phyloP scores from a whole-genome alignment of 2,888 invertebrate genomes.

The Andrena hattorfiana region DNA sequence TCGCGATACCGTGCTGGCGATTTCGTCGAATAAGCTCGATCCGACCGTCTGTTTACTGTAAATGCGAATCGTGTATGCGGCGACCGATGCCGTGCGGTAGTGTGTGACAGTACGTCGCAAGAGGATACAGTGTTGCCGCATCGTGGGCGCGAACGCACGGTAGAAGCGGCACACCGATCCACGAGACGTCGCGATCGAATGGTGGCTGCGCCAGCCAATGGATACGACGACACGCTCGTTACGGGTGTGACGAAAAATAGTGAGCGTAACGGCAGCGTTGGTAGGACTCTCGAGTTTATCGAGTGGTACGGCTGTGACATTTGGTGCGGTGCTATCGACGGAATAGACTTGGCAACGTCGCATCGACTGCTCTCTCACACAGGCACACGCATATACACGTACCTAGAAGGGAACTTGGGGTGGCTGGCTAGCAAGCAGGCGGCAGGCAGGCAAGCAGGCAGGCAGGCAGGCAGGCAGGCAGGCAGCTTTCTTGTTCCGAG shows the following conservation, averaged over 20 bases:
- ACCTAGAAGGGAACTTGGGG: conserved; percentile 77
- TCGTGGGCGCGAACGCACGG: conserved; percentile 65
- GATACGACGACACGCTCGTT: conserved; percentile 30
- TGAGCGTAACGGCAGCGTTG: conserved; percentile 11
- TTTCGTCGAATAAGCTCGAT: conserved; percentile 15
- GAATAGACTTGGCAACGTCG: conserved; percentile 81
- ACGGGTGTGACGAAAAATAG: conserved; percentile 29
- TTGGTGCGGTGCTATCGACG: conserved; percentile 73
- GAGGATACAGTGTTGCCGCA: conserved; percentile 79
- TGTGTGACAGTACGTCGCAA: conserved; percentile 80
- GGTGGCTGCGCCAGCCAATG: conserved; percentile 17
- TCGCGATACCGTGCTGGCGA: conserved; percentile 16
- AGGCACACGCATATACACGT: conserved; percentile 66
- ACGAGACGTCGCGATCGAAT: conserved; percentile 9
- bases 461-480: conserved; percentile 67
- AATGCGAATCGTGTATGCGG: conserved; percentile 45
- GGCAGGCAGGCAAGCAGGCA: conserved; percentile 64
- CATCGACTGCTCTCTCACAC: conserved; percentile 75
- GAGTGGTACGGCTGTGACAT: conserved; percentile 69
- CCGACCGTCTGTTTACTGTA: conserved; percentile 46
- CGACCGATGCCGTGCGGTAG: conserved; percentile 59
- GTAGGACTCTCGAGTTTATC: conserved; percentile 40
- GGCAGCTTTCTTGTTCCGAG: conserved; percentile 80
- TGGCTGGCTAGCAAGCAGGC: conserved; percentile 73
- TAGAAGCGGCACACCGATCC: conserved; percentile 33